These are phyloP conservation scores for Laothoe populi DNA, from an alignment of 2,888 invertebrate species.

Conservation along the genomic window DNA sequence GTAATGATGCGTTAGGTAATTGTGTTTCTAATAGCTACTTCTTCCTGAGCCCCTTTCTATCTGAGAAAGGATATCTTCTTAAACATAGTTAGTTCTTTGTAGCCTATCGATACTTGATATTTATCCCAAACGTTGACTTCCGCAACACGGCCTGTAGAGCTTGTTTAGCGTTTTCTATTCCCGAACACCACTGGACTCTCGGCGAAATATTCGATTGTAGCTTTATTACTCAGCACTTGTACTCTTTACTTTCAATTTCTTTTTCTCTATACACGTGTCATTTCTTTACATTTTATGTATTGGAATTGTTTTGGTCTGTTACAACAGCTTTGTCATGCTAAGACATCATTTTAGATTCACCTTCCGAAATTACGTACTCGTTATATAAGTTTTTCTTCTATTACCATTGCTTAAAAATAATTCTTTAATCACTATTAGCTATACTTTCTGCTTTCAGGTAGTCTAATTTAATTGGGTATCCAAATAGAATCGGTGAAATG, in stretches of 20 bases:
- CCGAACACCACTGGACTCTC: conserved; percentile 50
- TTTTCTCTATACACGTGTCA: conserved; percentile 38
- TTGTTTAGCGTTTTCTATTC: conserved; percentile 68
- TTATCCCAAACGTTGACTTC: conserved; percentile 67
- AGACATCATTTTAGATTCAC: background rate
- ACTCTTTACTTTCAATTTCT: conserved; percentile 59
- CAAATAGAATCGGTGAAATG: background rate
- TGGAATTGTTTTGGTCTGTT: conserved; percentile 27
- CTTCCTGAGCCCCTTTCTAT: conserved; percentile 2
- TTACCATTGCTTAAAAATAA: background rate
- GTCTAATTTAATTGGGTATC: background rate
- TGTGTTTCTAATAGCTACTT: conserved; percentile 25
- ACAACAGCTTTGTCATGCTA: background rate
- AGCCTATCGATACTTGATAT: conserved; percentile 62
- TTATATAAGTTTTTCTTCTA: background rate
- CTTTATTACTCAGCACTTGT: conserved; percentile 62
- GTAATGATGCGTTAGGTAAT: conserved; percentile 12
- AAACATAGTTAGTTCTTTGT: conserved; percentile 47
- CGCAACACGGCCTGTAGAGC: conserved; percentile 58
- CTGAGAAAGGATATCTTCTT: conserved; percentile 22
- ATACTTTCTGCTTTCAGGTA: background rate
- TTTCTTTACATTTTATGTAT: conserved; percentile 27
- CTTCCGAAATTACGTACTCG: background rate
- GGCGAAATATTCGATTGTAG: conserved; percentile 73
- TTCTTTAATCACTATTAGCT: background rate